phyloP scores from a whole-genome alignment of 2,113 vertebrate species.

The Cranoglanis bouderius region DNA sequence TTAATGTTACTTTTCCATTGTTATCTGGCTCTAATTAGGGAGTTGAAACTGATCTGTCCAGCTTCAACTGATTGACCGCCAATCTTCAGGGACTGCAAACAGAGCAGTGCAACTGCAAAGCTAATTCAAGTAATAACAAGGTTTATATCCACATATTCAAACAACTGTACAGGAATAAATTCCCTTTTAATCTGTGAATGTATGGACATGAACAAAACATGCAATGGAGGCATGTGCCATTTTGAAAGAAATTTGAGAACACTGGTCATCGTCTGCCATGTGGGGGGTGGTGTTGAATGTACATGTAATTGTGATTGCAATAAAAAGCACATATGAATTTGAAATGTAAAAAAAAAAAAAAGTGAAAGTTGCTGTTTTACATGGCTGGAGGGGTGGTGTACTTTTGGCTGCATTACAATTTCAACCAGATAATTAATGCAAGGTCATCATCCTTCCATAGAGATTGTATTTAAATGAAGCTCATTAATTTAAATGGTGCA shows the following conservation, averaged over 20 bases:
- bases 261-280: too few species aligned
- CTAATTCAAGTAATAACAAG: neutral
- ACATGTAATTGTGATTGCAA: constrained; percentile 34
- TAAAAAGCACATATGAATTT: constrained; percentile 8
- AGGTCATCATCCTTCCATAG: neutral
- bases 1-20: constrained; percentile 8
- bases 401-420: neutral
- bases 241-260: too few species aligned
- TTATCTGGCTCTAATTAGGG: constrained; percentile 8
- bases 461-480: neutral
- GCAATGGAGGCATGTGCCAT: neutral
- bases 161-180: neutral
- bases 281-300: constrained; percentile 14
- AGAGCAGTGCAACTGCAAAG: neutral
- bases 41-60: neutral
- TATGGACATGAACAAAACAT: neutral
- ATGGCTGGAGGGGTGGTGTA: too few species aligned
- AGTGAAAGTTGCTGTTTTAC: too few species aligned
- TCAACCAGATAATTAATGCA: neutral
- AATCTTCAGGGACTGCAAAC: constrained; percentile 29
- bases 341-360: neutral
- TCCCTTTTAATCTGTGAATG: neutral
- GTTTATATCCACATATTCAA: neutral
- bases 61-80: neutral
- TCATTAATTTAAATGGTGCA: neutral